These are phyloP conservation scores for Lucilia sericata DNA, from an alignment of 1,140 invertebrate species.

Conservation along the genomic window DNA sequence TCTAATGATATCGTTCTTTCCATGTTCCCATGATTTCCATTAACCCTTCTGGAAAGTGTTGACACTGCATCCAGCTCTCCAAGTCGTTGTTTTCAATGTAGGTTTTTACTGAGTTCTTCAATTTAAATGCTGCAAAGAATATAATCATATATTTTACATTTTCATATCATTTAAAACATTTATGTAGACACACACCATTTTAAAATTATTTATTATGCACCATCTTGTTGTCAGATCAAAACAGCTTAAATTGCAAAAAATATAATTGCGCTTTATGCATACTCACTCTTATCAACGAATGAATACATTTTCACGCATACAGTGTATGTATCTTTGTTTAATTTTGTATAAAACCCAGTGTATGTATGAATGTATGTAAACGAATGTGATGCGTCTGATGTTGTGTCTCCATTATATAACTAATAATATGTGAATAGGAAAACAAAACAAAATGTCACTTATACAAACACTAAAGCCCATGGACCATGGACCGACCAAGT, in stretches of 20 bases:
- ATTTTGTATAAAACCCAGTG: too few relatives aligned
- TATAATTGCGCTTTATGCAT: neutral
- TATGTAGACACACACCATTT: too few relatives aligned
- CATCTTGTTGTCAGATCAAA: constrained; percentile 26
- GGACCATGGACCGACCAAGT: neutral
- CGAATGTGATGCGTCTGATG: neutral
- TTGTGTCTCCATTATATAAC: constrained; percentile 13
- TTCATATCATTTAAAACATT: too few relatives aligned
- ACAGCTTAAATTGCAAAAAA: constrained; percentile 14
- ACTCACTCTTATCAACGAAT: neutral
- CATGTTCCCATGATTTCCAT: too few relatives aligned
- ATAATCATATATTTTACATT: too few relatives aligned
- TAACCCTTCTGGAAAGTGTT: too few relatives aligned
- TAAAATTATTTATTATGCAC: constrained; percentile 19
- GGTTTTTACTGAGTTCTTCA: too few relatives aligned
- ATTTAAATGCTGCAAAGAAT: too few relatives aligned
- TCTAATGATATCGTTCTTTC: too few relatives aligned
- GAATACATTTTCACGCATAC: neutral
- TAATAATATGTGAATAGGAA: neutral
- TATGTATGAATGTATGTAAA: neutral
- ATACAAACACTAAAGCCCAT: neutral
- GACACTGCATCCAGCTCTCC: too few relatives aligned
- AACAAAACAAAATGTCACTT: neutral
- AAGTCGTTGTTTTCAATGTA: too few relatives aligned
- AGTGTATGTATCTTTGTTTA: neutral